Evolutionary conservation across 2,797 vertebrate species (phyloP), one percentile per base, ranked within the genome.

Genomic region (Sebastes steindachneri): DNA sequence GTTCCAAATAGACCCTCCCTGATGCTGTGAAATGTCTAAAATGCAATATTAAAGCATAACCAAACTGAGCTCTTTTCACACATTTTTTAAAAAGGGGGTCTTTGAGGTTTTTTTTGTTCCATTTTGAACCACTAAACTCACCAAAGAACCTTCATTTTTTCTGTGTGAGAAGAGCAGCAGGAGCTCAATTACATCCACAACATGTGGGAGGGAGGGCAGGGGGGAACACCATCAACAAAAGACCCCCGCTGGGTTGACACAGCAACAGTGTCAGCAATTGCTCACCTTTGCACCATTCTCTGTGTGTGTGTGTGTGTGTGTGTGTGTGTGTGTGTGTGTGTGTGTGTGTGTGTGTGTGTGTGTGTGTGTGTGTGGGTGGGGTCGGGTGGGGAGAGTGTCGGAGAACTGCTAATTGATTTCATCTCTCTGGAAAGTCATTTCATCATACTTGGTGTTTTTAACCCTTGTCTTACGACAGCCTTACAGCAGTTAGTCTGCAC

Each of bases 401-500:
- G 81, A 77, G 83, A 86, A 64, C 71, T 77, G 78, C 73, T 95
- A 95, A 96, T 95, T 95, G 93, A 96, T 96, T 96, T 94, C 92
- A 79, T 90, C 79, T 92, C 91, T 83, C 37, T 51, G 93, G 94
- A 93, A 91, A 72, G 75, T 86, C 81, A 88, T 96, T 96, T 96
- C 95, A 96, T 96, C 95, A 96, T 94, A 77, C 89, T 87, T 79
- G n/a, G 86, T 95, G 94, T 95, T 96, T 95, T 96, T 94, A 95
- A 94, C 88, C 89, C 82, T 87, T 84, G 86, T 93, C 89, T 93
- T 91, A 90, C 86, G 88, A 87, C 86, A 91, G 90, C 69, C 84
- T 93, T 91, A 86, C 92, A 90, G 70, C 82, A 90, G 72, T 74
- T 17, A 48, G 75, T 82, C 86, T 90, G 89, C 83, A 73, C 45